Base-by-base conservation (phyloP, 2,113 vertebrate genomes). In the Halcyon senegalensis region DNA sequence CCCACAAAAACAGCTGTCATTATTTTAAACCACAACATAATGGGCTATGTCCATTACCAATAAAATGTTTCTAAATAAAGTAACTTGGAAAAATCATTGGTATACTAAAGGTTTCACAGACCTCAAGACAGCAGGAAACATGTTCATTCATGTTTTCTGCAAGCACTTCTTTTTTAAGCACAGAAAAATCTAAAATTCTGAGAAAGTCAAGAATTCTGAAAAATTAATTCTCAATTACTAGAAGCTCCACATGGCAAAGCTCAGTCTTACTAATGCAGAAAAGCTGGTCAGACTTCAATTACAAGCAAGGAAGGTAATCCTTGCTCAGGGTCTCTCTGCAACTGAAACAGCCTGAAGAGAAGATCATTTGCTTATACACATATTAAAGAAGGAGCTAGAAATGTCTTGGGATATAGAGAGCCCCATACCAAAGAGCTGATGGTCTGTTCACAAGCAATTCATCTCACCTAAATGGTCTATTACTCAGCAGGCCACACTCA, bases 21-120 rank as follows among this genome's bases (percentile, higher is more conserved):
- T 84, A 78, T 79, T 94, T 81, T 74, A 56, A 92, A 67, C 80
- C 80, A 67, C 69, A 80, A 62, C 43, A 64, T 68, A 91, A 91
- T 53, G 58, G 79, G 46, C 74, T 62, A 56, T 5, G n/a, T 15
- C 58, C 84, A 95, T 87, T 68, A 89, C 39, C 53, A 75, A 41
- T 64, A 24, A 78, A 70, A 63, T 10, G 58, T 58, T 94, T 87
- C 67, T 93, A 78, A 91, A 73, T 72, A 89, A 82, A 95, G 50
- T 41, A 85, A 35, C 77, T 82, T 58, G 21, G 67, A 53, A 53
- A 89, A 82, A 64, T 68, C 11, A 89, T 19, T 69, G 64, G 21
- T 64, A 48, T n/a, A 13, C 67, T 58, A 51, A 28, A 76, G 21
- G 31, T 48, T 60, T 76, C 50, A 94, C 6, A 88, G 63, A 84